Evolutionary conservation across 2,888 invertebrate species (phyloP).

Genomic region (Hypercompe scribonia): DNA sequence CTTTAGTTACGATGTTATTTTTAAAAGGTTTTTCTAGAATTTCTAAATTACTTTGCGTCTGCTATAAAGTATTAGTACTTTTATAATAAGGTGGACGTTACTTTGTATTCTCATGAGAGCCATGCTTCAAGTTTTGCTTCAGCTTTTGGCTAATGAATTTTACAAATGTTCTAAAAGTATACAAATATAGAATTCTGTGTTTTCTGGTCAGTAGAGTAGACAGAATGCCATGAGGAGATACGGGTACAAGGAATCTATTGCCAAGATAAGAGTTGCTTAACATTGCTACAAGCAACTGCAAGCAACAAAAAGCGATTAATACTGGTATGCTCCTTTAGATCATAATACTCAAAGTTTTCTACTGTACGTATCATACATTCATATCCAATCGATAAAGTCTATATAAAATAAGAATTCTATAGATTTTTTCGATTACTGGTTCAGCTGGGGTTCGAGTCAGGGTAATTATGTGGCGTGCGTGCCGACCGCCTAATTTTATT

Average conservation of each 20-base stretch:
- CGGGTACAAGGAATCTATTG: too few relatives aligned
- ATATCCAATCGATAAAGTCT: neutral
- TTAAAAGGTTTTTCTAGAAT: slow-evolving; percentile 33
- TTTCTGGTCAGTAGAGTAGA: too few relatives aligned
- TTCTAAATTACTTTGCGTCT: slow-evolving; percentile 12
- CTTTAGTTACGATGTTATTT: slow-evolving; percentile 32
- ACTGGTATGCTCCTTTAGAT: too few relatives aligned
- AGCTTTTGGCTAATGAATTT: too few relatives aligned
- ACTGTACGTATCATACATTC: neutral
- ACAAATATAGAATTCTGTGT: too few relatives aligned
- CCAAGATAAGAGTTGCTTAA: too few relatives aligned
- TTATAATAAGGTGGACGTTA: neutral
- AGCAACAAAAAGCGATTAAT: too few relatives aligned
- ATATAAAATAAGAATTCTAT: slow-evolving; percentile 17
- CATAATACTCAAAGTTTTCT: neutral
- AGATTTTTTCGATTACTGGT: slow-evolving; percentile 57
- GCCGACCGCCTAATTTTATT: slow-evolving; percentile 49
- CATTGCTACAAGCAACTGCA: too few relatives aligned
- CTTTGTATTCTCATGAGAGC: neutral
- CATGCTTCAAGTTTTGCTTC: too few relatives aligned
- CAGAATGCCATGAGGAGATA: too few relatives aligned
- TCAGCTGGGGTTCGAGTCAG: slow-evolving; percentile 52
- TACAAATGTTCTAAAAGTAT: too few relatives aligned
- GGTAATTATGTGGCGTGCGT: slow-evolving; percentile 63
- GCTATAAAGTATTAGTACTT: neutral